These are phyloP conservation scores for Tinea trinotella DNA, from an alignment of 2,888 invertebrate species.

Conservation along the genomic window DNA sequence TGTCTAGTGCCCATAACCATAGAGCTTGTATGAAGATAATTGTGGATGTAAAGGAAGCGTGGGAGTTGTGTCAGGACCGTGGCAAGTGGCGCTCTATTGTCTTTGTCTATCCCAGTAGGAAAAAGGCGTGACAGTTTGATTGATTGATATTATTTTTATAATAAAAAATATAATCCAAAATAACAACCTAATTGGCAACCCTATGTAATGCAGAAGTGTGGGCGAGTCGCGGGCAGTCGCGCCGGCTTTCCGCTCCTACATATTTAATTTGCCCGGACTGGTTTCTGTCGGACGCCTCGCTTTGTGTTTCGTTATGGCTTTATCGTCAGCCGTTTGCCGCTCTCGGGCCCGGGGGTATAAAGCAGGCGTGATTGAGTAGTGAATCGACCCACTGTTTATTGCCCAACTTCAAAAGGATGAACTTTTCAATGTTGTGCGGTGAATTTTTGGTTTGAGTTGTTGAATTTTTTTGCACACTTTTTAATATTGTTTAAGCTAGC, in stretches of 20 bases:
- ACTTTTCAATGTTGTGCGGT: neutral
- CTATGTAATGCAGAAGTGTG: slow-evolving; percentile 35
- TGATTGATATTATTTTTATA: neutral
- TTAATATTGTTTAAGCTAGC: too few species aligned
- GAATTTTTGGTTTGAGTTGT: too few species aligned
- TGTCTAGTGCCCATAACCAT: too few species aligned
- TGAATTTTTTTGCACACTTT: too few species aligned
- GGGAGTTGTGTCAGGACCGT: too few species aligned
- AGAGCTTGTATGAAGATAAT: too few species aligned
- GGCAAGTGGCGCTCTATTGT: too few species aligned
- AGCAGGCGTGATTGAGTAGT: slow-evolving; percentile 15
- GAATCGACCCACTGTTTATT: slow-evolving; percentile 15
- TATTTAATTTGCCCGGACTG: slow-evolving; percentile 71
- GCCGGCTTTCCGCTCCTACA: slow-evolving; percentile 52
- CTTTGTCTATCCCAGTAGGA: too few species aligned
- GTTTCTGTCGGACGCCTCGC: slow-evolving; percentile 59
- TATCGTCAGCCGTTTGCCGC: slow-evolving; percentile 36
- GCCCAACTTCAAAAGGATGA: neutral
- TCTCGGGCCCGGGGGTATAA: slow-evolving; percentile 12
- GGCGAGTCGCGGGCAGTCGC: slow-evolving; percentile 37
- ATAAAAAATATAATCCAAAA: neutral
- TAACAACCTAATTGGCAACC: too few species aligned
- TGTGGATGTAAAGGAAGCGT: too few species aligned
- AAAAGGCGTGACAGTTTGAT: too few species aligned
- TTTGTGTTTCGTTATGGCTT: slow-evolving; percentile 68